Conservation (phyloP, 2,797 vertebrate genomes). For the Anabacerthia variegaticeps region DNA sequence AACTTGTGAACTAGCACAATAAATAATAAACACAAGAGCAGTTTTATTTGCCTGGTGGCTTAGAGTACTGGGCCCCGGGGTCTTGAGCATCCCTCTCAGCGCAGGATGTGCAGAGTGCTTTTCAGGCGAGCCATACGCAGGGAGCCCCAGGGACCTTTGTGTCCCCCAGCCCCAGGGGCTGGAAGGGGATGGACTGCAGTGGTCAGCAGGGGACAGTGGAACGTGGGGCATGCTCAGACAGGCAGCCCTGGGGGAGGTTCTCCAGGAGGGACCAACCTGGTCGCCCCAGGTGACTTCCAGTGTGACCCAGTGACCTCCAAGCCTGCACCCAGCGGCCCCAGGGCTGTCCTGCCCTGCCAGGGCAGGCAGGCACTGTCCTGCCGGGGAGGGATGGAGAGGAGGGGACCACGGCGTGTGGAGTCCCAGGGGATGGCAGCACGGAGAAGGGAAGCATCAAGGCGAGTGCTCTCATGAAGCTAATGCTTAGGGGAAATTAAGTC, state of each 20-base stretch:
- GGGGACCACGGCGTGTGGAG: rapidly evolving
- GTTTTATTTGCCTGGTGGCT: background rate
- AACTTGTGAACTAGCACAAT: rapidly evolving
- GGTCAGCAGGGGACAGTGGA: background rate
- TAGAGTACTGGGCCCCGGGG: rapidly evolving
- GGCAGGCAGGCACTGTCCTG: background rate
- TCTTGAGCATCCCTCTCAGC: background rate
- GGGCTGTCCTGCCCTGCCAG: rapidly evolving
- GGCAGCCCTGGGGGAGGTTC: rapidly evolving
- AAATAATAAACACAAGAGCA: background rate
- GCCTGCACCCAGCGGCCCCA: rapidly evolving
- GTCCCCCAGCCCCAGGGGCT: background rate
- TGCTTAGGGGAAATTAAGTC: background rate
- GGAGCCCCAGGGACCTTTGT: background rate
- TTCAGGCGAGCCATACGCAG: background rate
- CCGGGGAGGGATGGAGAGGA: background rate
- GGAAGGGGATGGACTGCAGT: background rate
- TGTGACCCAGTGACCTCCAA: background rate
- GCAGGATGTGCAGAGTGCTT: rapidly evolving
- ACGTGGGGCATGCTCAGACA: background rate
- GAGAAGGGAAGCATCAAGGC: background rate
- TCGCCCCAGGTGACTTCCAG: background rate
- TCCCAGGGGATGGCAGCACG: background rate
- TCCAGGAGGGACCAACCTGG: background rate
- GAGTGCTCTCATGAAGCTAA: background rate